Percentiles rank a stretch among this genome's conserved stretches.
Conservation (phyloP, 2,113 vertebrate species). For the Protomyctophum bolini region DNA sequence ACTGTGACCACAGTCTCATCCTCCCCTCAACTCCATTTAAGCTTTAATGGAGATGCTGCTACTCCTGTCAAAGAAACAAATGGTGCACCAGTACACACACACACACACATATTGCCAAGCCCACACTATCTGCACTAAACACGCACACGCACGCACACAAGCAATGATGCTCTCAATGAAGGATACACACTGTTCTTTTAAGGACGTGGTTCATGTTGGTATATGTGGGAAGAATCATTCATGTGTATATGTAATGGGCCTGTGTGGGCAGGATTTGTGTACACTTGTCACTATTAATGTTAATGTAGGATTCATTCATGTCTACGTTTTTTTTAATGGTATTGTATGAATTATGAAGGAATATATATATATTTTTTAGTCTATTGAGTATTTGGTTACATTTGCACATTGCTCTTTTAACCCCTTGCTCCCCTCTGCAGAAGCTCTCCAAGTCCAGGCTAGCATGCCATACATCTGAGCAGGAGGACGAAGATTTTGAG, state of each 20-base stretch:
- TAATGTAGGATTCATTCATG: not conserved
- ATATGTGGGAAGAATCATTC: constrained; percentile 14
- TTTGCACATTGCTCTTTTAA: too few species aligned
- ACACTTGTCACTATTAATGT: too few species aligned
- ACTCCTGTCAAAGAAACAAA: constrained; percentile 12
- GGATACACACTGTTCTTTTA: not conserved
- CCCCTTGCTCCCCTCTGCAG: constrained; percentile 66
- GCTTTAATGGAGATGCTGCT: constrained; percentile 24
- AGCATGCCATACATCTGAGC: constrained; percentile 83
- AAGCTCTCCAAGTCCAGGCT: constrained; percentile 86
- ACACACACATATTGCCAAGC: not conserved
- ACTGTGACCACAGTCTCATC: constrained; percentile 40
- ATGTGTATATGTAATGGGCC: not conserved
- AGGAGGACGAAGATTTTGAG: constrained; percentile 87
- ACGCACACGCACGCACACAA: constrained; percentile 32
- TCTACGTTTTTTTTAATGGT: not conserved
- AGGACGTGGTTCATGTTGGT: not conserved
- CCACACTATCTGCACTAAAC: constrained; percentile 10
- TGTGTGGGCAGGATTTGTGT: not conserved
- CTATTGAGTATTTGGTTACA: too few species aligned
- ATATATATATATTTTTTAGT: too few species aligned
- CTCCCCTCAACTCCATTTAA: constrained; percentile 49
- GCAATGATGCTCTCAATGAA: constrained; percentile 11
- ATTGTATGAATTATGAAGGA: not conserved
- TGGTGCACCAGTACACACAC: constrained; percentile 2